phyloP scores from a whole-genome alignment of 2,797 vertebrate genomes.

The Alectoris magna region DNA sequence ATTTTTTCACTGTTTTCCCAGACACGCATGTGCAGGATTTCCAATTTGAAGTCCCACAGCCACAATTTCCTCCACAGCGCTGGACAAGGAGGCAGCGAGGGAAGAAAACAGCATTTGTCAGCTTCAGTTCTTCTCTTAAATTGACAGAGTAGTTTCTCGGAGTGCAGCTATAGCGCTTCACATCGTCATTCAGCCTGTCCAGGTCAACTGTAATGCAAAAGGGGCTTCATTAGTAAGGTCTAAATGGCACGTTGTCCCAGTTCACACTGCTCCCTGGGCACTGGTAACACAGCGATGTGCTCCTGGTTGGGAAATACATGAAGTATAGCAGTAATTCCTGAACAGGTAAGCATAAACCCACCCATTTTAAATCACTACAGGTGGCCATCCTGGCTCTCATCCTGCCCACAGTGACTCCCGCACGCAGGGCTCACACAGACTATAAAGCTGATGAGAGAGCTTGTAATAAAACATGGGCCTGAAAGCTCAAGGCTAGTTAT shows the following conservation, averaged over 20 bases:
- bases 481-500: neutral
- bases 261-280: neutral
- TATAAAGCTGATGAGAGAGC: neutral
- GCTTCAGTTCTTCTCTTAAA: slow-evolving; percentile 91
- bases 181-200: slow-evolving; percentile 93
- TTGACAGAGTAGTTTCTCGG: slow-evolving; percentile 96
- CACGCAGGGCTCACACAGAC: neutral
- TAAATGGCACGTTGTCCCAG: neutral
- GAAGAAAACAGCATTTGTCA: slow-evolving; percentile 92
- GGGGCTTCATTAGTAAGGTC: neutral
- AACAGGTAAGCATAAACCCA: neutral
- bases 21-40: slow-evolving; percentile 89
- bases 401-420: neutral
- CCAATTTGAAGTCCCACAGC: slow-evolving; percentile 89
- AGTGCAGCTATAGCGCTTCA: slow-evolving; percentile 95
- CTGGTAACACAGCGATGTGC: neutral
- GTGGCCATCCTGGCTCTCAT: neutral
- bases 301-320: neutral
- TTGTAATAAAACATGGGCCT: neutral
- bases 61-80: slow-evolving; percentile 95
- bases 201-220: slow-evolving; percentile 88
- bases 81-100: slow-evolving; percentile 95
- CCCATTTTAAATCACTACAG: neutral
- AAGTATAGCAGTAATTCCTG: neutral
- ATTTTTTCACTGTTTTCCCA: slow-evolving; percentile 88